These are phyloP conservation scores for Hydrolagus affinis DNA, from an alignment of 2,113 vertebrate genomes.

Conservation along the genomic window DNA sequence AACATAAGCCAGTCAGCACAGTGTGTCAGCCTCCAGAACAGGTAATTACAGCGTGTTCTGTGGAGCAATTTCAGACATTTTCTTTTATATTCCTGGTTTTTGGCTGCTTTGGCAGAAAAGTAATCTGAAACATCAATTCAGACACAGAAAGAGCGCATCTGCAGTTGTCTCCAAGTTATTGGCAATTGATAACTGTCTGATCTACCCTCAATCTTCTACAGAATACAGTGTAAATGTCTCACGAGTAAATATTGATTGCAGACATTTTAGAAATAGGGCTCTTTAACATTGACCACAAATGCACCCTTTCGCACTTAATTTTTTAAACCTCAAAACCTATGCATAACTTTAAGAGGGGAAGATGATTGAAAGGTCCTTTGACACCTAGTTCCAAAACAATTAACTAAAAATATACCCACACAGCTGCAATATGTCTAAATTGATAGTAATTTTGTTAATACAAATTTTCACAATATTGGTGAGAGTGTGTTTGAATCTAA, in stretches of 20 bases:
- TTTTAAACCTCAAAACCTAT: not conserved
- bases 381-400: not conserved
- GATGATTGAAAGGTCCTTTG: not conserved
- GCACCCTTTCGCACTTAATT: not conserved
- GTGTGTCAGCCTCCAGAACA: conserved; percentile 49
- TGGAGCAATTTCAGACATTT: conserved; percentile 37
- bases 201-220: not conserved
- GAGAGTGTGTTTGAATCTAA: conserved; percentile 35
- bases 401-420: not conserved
- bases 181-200: not conserved
- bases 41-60: conserved; percentile 48
- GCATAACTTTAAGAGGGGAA: not conserved
- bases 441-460: conserved; percentile 42
- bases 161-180: not conserved
- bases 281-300: not conserved
- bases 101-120: conserved; percentile 31
- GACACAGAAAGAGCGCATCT: not conserved
- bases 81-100: conserved; percentile 37
- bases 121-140: conserved; percentile 28
- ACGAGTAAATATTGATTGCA: not conserved
- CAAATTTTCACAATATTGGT: conserved; percentile 25
- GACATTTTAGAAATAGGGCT: not conserved
- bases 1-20: conserved; percentile 49
- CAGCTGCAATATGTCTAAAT: conserved; percentile 35
- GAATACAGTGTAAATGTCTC: not conserved